Evolutionary conservation across 2,113 vertebrate species (phyloP).

Genomic region (Laterallus jamaicensis): DNA sequence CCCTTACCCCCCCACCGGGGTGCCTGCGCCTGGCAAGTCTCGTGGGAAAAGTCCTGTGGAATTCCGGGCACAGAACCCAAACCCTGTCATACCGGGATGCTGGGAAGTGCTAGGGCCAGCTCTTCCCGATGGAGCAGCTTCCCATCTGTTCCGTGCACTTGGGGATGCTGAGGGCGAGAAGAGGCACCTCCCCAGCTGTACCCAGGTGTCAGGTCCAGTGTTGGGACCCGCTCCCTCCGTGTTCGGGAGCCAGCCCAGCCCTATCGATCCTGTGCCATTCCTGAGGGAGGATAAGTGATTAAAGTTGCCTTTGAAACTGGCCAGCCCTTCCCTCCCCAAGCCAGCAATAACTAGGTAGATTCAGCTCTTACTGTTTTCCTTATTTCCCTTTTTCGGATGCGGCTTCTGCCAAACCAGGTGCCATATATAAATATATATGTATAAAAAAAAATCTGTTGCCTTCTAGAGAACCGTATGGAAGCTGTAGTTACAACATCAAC

Average conservation of each 20-base stretch:
- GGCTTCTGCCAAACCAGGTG: constrained; percentile 63
- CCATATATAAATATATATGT: constrained; percentile 63
- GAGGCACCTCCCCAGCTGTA: background rate
- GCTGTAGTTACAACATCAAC: constrained; percentile 50
- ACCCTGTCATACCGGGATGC: background rate
- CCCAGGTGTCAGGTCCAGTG: background rate
- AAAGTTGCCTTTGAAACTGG: background rate
- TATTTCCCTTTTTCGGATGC: constrained; percentile 41
- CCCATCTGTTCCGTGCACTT: accelerated
- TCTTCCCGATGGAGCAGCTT: accelerated
- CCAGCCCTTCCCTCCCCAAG: background rate
- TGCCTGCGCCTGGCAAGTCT: no score
- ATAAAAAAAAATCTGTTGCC: constrained; percentile 63
- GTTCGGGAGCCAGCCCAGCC: background rate
- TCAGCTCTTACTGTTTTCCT: background rate
- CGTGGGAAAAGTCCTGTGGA: background rate
- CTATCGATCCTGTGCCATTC: accelerated
- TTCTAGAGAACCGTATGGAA: constrained; percentile 57
- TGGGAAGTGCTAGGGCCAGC: accelerated
- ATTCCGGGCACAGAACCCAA: background rate
- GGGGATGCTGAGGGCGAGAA: accelerated
- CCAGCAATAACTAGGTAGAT: background rate
- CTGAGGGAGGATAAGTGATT: background rate
- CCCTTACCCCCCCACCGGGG: background rate
- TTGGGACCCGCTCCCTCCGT: background rate